Evolutionary conservation across 2,888 invertebrate genomes (phyloP).

Genomic region (Drosophila phalerata): DNA sequence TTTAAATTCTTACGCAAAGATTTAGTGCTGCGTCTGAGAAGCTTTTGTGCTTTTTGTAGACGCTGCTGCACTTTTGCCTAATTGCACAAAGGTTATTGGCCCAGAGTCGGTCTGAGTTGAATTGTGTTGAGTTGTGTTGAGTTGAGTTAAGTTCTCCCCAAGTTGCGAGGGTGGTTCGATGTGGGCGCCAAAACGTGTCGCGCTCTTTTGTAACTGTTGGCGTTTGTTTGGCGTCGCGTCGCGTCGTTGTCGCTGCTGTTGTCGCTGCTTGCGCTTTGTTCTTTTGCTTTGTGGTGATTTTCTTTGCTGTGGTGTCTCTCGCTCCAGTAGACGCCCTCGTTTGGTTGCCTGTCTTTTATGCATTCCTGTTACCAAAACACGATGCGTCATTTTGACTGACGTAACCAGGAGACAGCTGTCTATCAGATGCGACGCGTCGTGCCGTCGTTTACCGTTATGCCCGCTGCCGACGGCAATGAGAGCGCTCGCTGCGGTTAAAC

Average conservation of each 20-base stretch:
- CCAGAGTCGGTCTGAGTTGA: constrained; percentile 19
- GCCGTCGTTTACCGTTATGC: constrained; percentile 76
- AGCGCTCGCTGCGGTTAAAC: constrained; percentile 81
- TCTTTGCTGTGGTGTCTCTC: constrained; percentile 60
- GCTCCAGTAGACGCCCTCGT: constrained; percentile 55
- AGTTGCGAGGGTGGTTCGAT: constrained; percentile 54
- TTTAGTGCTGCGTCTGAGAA: constrained; percentile 23
- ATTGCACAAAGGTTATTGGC: constrained; percentile 64
- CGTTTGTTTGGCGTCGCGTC: constrained; percentile 23
- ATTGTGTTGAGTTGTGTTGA: constrained; percentile 17
- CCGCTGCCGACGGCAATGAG: constrained; percentile 73
- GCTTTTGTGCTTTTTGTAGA: constrained; percentile 35
- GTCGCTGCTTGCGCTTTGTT: constrained; percentile 63
- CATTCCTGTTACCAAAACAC: constrained; percentile 85
- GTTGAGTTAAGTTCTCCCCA: no score
- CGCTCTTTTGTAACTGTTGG: constrained; percentile 38
- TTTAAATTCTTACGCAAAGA: constrained; percentile 14
- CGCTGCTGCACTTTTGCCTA: constrained; percentile 63
- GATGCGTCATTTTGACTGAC: constrained; percentile 86
- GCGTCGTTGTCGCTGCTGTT: constrained; percentile 19
- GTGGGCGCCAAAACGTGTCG: constrained; percentile 53
- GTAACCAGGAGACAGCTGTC: constrained; percentile 86
- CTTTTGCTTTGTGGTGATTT: constrained; percentile 76
- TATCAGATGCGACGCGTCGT: constrained; percentile 80
- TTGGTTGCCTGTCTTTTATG: constrained; percentile 71